Evolutionary conservation across 2,888 invertebrate species (phyloP).

Genomic region (Limnephilus auricula): DNA sequence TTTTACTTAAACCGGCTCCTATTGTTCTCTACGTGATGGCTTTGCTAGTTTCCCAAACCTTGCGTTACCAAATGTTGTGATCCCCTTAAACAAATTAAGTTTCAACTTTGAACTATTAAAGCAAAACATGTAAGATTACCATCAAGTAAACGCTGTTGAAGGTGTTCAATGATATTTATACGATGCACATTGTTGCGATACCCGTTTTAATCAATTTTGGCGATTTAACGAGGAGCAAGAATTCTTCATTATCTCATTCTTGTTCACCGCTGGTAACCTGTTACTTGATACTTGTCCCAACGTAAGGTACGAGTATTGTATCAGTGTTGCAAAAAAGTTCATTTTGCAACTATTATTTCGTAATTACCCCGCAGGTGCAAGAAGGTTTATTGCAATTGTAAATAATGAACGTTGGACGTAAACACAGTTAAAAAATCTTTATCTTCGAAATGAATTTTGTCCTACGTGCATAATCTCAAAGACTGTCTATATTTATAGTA

Average conservation of each 20-base stretch:
- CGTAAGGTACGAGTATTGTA: neutral
- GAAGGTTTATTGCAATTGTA: neutral
- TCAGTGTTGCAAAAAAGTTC: neutral
- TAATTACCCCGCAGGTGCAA: slow-evolving; percentile 22
- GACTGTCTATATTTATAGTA: neutral
- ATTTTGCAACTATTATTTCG: slow-evolving; percentile 2
- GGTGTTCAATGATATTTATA: neutral
- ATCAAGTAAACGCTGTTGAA: neutral
- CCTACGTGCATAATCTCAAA: neutral
- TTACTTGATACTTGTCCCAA: neutral
- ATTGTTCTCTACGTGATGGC: too few relatives aligned
- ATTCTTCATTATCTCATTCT: neutral
- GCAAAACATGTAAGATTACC: neutral
- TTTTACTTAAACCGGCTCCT: too few relatives aligned
- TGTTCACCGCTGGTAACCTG: neutral
- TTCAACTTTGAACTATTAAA: neutral
- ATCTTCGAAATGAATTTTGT: neutral
- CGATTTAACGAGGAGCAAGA: neutral
- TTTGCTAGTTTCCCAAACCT: too few relatives aligned
- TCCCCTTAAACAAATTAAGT: neutral
- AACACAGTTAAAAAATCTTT: neutral
- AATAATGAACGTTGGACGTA: neutral
- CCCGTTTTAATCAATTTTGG: neutral
- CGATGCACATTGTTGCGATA: neutral
- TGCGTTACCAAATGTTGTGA: too few relatives aligned